Conservation (phyloP, 2,113 vertebrate species). For the Daubentonia madagascariensis region DNA sequence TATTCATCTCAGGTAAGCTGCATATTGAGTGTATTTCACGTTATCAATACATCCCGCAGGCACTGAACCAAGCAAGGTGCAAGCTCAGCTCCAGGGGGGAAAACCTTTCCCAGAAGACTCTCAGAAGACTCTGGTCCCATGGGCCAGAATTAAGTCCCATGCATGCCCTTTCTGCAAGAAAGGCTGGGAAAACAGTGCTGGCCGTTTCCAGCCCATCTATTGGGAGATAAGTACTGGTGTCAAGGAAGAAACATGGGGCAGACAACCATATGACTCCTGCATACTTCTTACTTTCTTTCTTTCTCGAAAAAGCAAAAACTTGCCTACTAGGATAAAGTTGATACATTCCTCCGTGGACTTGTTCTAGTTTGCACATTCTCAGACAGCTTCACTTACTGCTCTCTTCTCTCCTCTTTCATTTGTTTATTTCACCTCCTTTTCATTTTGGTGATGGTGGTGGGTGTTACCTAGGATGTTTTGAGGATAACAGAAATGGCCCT, state of each 20-base stretch:
- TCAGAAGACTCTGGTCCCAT: not conserved
- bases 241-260: not conserved
- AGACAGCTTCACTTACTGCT: not conserved
- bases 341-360: not conserved
- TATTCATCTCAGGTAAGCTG: conserved; percentile 22
- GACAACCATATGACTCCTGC: not conserved
- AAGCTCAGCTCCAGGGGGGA: not conserved
- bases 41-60: not conserved
- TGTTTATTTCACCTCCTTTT: not conserved
- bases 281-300: not conserved
- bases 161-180: not conserved
- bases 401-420: not conserved
- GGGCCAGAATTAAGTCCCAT: not conserved
- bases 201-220: not conserved
- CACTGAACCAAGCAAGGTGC: conserved; percentile 1
- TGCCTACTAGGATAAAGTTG: not conserved
- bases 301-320: not conserved
- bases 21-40: not conserved
- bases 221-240: not conserved
- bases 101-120: not conserved
- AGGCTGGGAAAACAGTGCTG: not conserved
- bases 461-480: not conserved
- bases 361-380: not conserved
- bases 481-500: not conserved
- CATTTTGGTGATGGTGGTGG: not conserved